Evolutionary conservation across 2,113 vertebrate species (phyloP).

Genomic region (Calidris pugnax): DNA sequence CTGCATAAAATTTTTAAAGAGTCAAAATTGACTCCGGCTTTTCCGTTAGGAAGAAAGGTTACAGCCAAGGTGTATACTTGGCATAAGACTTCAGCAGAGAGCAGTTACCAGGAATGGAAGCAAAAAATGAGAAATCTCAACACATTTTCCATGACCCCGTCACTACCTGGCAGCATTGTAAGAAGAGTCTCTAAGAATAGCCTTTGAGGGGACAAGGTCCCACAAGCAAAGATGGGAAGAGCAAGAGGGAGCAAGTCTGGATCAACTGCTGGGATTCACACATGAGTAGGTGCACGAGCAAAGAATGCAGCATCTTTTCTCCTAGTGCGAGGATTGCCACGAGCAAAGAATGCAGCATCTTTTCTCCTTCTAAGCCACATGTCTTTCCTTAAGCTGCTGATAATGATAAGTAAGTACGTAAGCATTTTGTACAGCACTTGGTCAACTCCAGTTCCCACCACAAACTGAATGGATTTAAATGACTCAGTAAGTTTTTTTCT

Average conservation of each 20-base stretch:
- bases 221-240: not conserved
- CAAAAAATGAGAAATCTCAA: not conserved
- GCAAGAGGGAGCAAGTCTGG: not conserved
- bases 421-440: not conserved
- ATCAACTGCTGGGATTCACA: not conserved
- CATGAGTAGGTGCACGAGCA: not conserved
- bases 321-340: not conserved
- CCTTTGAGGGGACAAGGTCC: not conserved
- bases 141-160: not conserved
- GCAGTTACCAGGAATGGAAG: not conserved
- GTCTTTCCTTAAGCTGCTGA: not conserved
- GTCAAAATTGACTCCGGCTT: not conserved
- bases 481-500: not conserved
- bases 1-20: not conserved
- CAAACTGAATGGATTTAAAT: not conserved
- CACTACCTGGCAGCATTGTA: not conserved
- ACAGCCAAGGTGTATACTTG: not conserved
- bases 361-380: not conserved
- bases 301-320: too few relatives aligned
- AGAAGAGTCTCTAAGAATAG: not conserved
- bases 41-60: not conserved
- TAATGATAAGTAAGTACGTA: not conserved
- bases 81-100: not conserved
- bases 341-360: not conserved
- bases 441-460: not conserved